These are phyloP conservation scores for Drosophila lowei DNA, from an alignment of 1,140 invertebrate species.

Conservation along the genomic window DNA sequence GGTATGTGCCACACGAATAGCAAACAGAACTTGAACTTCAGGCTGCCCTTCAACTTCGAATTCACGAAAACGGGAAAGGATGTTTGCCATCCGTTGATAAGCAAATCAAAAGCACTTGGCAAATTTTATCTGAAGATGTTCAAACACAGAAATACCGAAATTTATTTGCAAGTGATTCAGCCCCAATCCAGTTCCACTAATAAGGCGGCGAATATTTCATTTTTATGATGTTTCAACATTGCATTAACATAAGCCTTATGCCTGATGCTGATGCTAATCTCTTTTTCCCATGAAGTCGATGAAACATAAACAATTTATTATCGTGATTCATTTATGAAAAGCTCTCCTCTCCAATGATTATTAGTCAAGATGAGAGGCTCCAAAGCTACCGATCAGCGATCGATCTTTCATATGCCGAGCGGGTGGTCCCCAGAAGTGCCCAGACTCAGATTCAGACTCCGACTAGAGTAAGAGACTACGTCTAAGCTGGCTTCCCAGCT, in stretches of 20 bases:
- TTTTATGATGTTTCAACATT: conserved; percentile 70
- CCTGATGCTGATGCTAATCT: conserved; percentile 65
- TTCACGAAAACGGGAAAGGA: conserved; percentile 38
- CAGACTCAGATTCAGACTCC: not conserved
- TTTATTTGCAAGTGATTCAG: conserved; percentile 72
- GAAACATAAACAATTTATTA: conserved; percentile 80
- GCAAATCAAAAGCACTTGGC: conserved; percentile 30
- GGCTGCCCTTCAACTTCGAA: conserved; percentile 59
- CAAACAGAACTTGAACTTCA: conserved; percentile 71
- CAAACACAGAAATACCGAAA: conserved; percentile 21
- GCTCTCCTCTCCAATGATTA: conserved; percentile 52
- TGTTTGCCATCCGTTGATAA: conserved; percentile 63
- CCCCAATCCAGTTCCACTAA: conserved; percentile 3
- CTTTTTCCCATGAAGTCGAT: conserved; percentile 75
- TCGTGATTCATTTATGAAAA: conserved; percentile 78
- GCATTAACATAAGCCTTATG: conserved; percentile 67
- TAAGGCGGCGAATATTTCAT: conserved; percentile 68
- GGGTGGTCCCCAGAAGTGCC: conserved; percentile 54
- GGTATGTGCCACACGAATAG: too few species aligned
- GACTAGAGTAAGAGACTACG: conserved; percentile 39
- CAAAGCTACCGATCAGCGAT: conserved; percentile 68
- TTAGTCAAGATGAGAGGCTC: conserved; percentile 69
- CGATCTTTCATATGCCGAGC: conserved; percentile 43
- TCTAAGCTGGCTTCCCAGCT: conserved; percentile 70
- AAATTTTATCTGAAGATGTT: conserved; percentile 23